Evolutionary conservation across 2,888 invertebrate species (phyloP), one percentile per base, ranked within the genome.

Genomic region (Psylliodes chrysocephalus): DNA sequence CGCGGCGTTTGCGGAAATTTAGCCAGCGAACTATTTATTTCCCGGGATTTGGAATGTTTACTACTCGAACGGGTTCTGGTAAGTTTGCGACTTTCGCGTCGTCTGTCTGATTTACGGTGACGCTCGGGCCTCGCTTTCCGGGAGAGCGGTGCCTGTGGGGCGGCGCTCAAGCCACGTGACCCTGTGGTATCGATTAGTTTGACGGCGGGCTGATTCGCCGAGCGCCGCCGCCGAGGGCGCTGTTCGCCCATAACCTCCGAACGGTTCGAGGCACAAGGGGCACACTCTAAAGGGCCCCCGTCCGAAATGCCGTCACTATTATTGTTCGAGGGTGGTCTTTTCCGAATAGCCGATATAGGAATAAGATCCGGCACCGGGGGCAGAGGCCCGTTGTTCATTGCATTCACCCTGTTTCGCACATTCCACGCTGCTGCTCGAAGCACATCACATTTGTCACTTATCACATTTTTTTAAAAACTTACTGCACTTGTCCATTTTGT

Each of bases 1-100:
- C 89, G 88, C 74, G 91, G 86, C 75, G 83, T 84, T 78, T 85
- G 80, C 56, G 87, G 82, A 74, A 81, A 76, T 64, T 81, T 81
- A 42, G 77, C 78, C 55, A 70, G 66, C 72, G 70, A 60, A 54
- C 33, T 49, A 30, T 49, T 51, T 40, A 18, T 44, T 69, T 70
- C 52, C 72, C 67, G 63, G 64, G 69, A 55, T 59, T 63, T 62
- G 51, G 57, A 66, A 60, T 64, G 63, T 66, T 60, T 66, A 63
- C 66, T 63, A 57, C 52, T 61, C 51, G 69, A 67, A 33, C 70
- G 66, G 52, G 63, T 69, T 63, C 63, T 74, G 71, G 71, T 66
- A 72, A 73, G 76, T 74, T 79, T 78, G 75, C 77, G 76, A 74
- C 75, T 78, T 70, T 78, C 78, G 75, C 79, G 81, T 78, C 82